These are phyloP conservation scores for Morinoia aosen DNA, from an alignment of 2,888 invertebrate species.

Conservation along the genomic window DNA sequence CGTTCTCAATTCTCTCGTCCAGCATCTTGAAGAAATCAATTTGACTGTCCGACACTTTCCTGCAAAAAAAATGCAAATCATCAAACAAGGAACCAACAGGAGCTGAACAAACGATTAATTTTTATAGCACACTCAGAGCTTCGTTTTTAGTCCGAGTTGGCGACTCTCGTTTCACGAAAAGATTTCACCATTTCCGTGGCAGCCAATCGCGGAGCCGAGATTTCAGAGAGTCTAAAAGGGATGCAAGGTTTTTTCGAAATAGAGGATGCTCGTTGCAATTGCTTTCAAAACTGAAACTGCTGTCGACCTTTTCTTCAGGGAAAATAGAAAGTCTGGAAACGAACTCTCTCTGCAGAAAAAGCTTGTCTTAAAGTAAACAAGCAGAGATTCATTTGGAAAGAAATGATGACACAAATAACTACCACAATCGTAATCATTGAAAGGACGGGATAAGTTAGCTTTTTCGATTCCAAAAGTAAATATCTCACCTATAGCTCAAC, in stretches of 20 bases:
- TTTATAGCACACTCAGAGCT: neutral
- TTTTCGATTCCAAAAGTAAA: neutral
- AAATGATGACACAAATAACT: neutral
- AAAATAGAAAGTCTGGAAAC: neutral
- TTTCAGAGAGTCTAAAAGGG: neutral
- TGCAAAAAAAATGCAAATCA: slow-evolving; percentile 74
- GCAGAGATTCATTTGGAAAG: neutral
- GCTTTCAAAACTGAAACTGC: neutral
- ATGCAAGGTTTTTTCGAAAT: neutral
- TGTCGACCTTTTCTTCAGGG: neutral
- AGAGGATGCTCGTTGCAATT: neutral
- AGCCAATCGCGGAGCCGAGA: neutral
- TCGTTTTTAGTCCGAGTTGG: neutral
- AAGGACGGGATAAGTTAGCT: neutral
- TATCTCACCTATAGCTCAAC: neutral
- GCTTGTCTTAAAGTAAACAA: neutral
- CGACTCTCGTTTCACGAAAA: neutral
- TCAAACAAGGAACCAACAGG: slow-evolving; percentile 40
- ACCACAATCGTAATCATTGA: neutral
- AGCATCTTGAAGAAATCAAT: slow-evolving; percentile 94
- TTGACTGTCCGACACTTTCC: slow-evolving; percentile 90
- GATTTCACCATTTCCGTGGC: neutral
- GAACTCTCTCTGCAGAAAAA: neutral
- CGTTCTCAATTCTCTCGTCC: slow-evolving; percentile 91
- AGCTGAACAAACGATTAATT: neutral